These are phyloP conservation scores for Botia almorhae DNA, from an alignment of 2,797 vertebrate species.

Conservation along the genomic window DNA sequence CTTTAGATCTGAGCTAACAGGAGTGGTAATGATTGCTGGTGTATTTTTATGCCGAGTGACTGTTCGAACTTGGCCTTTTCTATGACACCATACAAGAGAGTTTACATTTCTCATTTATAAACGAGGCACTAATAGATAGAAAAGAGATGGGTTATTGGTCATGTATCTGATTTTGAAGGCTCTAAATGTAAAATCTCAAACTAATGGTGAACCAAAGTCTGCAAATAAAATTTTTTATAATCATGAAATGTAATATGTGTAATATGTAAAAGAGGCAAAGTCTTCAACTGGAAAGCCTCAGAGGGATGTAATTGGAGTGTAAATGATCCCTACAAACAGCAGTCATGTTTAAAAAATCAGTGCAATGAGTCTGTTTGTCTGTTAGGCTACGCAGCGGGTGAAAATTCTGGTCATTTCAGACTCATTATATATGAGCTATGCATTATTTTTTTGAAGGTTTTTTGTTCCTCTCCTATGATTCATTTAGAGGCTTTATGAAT, in stretches of 20 bases:
- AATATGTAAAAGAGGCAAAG: background rate
- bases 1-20: constrained; percentile 13
- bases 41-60: constrained; percentile 12
- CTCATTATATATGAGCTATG: constrained; percentile 4
- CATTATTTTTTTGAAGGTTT: background rate
- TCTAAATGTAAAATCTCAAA: background rate
- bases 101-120: constrained; percentile 24
- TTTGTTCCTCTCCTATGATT: background rate
- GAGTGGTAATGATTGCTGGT: constrained; percentile 6
- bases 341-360: constrained; percentile 11
- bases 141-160: background rate
- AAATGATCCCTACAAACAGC: constrained; percentile 4
- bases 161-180: background rate
- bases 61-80: constrained; percentile 20
- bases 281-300: background rate
- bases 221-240: background rate
- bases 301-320: constrained; percentile 1
- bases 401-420: background rate
- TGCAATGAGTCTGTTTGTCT: constrained; percentile 3
- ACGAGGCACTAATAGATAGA: background rate
- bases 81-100: constrained; percentile 24
- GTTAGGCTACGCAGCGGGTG: background rate
- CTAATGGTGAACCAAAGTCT: constrained; percentile 8
- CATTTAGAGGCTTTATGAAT: background rate
- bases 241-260: constrained; percentile 15